A percentile compares a stretch with the other conserved stretches of the same genome.
phyloP scores from a whole-genome alignment of 2,797 vertebrate genomes.

The Antrozous pallidus region DNA sequence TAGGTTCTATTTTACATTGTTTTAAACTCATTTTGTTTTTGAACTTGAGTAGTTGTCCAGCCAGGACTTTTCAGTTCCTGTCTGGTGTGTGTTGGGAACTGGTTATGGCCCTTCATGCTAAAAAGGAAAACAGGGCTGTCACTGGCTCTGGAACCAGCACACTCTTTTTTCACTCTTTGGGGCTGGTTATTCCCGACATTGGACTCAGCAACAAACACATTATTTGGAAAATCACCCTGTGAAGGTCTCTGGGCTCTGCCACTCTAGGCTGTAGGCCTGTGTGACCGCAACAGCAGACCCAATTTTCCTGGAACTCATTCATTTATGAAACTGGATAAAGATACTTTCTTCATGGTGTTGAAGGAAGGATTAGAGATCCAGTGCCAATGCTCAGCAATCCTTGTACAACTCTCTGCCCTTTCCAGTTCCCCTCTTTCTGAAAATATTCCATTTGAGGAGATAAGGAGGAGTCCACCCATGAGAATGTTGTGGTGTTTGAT shows the following conservation, averaged over 20 bases:
- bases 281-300: neutral
- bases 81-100: neutral
- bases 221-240: neutral
- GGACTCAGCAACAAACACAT: neutral
- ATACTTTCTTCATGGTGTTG: neutral
- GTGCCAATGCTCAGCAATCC: neutral
- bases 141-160: neutral
- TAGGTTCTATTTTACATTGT: neutral
- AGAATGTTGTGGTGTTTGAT: neutral
- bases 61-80: neutral
- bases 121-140: neutral
- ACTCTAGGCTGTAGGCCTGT: too few relatives aligned
- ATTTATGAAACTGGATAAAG: neutral
- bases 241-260: neutral
- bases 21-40: slow-evolving; percentile 14
- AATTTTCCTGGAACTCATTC: neutral
- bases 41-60: neutral
- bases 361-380: neutral
- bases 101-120: neutral
- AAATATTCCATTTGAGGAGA: neutral
- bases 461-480: neutral
- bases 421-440: neutral
- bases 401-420: neutral
- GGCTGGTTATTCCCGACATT: neutral
- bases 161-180: neutral